Evolutionary conservation across 2,113 vertebrate genomes (phyloP), one percentile per base, ranked within the genome.

Genomic region (Dunckerocampus dactyliophorus): DNA sequence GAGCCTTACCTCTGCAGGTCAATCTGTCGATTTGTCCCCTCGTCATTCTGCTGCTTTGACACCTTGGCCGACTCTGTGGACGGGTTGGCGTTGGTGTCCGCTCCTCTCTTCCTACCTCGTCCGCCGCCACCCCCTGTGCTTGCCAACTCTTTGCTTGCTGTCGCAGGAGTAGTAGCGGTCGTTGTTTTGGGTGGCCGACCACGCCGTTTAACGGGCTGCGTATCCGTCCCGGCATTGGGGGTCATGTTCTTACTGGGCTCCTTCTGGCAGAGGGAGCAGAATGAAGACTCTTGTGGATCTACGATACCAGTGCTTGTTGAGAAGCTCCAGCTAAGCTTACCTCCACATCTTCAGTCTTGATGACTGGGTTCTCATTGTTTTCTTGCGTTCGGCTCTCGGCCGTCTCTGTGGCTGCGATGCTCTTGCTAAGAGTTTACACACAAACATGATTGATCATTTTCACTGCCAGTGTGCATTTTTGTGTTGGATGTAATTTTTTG

Each of bases 311-410:
- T 8, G 45, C 9, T 7, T 6, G 13, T 0, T 15, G 47, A 21
- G 16, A 10, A 1, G 3, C 53, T 24, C 6, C 17, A 47, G 87
- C 85, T 82, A 4, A 17, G 10, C 88, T 92, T 87, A 89, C 92
- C 87, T 89, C 95, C 69, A 80, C 91, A 42, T 90, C 85, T 2
- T 95, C 94, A 49, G 79, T 92, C 83, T 97, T 92, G 77, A 94
- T 94, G 48, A 94, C 91, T 0, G 96, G 96, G 74, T 97, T 96
- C 89, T 98, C 97, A 39, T 98, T 95, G 69, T 99, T 99, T 88
- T 98, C 97, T 80, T 94, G 94, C 42, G 93, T 91, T 58, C 88
- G 92, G 0, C 91, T 94, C 87, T 95, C 95, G 47, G 92, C 85
- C 46, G 92, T 86, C 71, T 96, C 94, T 3, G 92, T 91, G 76